Percentiles rank a stretch among this genome's conserved stretches.
phyloP scores from a whole-genome alignment of 2,888 invertebrate species.

The Unio pictorum region DNA sequence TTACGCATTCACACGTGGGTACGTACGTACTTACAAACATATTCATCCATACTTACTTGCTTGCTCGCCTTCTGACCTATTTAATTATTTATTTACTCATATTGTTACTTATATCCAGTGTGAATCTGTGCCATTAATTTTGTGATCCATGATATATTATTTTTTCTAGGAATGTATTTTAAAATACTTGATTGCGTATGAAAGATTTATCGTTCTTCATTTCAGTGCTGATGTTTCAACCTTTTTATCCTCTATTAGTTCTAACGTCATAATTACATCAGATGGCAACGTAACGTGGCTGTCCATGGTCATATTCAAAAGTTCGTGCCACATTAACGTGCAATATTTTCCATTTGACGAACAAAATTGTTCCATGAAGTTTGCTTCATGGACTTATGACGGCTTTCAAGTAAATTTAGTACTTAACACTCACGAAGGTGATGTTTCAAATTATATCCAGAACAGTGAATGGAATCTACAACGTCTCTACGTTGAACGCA shows the following conservation, averaged over 20 bases:
- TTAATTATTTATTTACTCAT: too few relatives aligned
- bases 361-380: conserved; percentile 74
- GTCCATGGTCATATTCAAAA: conserved; percentile 75
- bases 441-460: conserved; percentile 90
- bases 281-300: conserved; percentile 76
- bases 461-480: conserved; percentile 90
- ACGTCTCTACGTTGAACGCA: conserved; percentile 73
- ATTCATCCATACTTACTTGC: not conserved
- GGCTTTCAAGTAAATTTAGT: conserved; percentile 70
- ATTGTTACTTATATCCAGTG: too few relatives aligned
- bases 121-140: too few relatives aligned
- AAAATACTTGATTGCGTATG: not conserved
- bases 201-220: conserved; percentile 1
- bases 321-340: conserved; percentile 75
- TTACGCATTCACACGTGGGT: too few relatives aligned
- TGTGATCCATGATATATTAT: too few relatives aligned
- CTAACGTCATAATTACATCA: conserved; percentile 74
- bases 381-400: conserved; percentile 76
- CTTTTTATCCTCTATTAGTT: conserved; percentile 71
- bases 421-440: conserved; percentile 80
- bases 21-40: too few relatives aligned
- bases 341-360: conserved; percentile 76
- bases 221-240: conserved; percentile 69
- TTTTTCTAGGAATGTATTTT: not conserved
- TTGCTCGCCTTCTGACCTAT: not conserved